phyloP scores from a whole-genome alignment of 1,140 invertebrate species.

The Helicorthomorpha holstii region DNA sequence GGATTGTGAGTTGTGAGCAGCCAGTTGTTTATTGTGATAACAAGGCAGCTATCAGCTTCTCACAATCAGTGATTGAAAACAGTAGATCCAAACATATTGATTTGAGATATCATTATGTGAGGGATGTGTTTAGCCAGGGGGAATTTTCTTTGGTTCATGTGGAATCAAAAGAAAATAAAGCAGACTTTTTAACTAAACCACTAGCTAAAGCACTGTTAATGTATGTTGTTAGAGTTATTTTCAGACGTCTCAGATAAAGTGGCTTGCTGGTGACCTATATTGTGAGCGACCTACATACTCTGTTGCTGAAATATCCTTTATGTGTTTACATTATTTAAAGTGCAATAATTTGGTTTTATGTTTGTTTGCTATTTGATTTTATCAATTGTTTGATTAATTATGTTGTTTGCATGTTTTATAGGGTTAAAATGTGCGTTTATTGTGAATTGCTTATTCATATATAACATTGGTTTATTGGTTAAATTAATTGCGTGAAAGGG shows the following conservation, averaged over 20 bases:
- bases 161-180: background rate
- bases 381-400: background rate
- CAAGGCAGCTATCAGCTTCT: background rate
- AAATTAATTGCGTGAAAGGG: background rate
- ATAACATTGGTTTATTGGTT: background rate
- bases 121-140: background rate
- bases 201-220: background rate
- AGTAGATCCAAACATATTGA: background rate
- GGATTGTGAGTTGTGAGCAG: background rate
- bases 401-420: background rate
- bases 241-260: background rate
- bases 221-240: background rate
- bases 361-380: background rate
- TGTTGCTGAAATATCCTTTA: background rate
- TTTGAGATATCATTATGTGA: background rate
- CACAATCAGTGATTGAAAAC: background rate
- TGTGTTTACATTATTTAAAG: background rate
- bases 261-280: background rate
- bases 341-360: background rate
- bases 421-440: background rate
- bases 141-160: background rate
- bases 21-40: background rate
- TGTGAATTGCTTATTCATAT: background rate
- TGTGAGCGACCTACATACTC: background rate
- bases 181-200: background rate